Evolutionary conservation across 2,797 vertebrate species (phyloP), one percentile per base, ranked within the genome.

Genomic region (Argyrosomus regius): DNA sequence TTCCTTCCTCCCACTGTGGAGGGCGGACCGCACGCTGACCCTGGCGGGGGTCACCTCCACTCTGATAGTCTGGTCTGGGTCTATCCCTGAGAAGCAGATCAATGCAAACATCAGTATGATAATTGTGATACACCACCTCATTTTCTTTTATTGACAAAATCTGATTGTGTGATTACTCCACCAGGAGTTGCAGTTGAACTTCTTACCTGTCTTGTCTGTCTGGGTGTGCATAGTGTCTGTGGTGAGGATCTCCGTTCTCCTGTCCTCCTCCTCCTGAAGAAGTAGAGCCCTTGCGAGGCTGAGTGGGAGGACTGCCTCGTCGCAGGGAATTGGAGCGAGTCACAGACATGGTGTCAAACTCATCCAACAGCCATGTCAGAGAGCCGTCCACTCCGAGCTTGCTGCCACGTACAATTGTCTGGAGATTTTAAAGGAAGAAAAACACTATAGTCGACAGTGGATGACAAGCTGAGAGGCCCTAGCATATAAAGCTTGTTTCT

Each of bases 291-390:
- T 91, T 88, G 53, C 91, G 94, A 5, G 94, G 92, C 0, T 94
- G 95, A 3, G 90, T 91, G 0, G 97, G 98, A 0, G 98, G 97
- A 86, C 97, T 98, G 81, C 95, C 97, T 85, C 96, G 92, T 39
- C 97, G 95, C 84, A 98, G 93, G 12, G 98, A 99, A 90, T 99
- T 99, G 83, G 98, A 98, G 77, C 97, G 97, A 1, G 96, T 98
- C 78, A 99, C 97, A 0, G 98, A 98, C 96, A 99, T 97, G 81
- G 94, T 96, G 91, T 98, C 96, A 81, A 98, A 98, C 88, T 98
- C 97, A 14, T 98, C 97, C 84, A 99, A 88, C 64, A 99, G 96
- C 97, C 97, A 97, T 0, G 96, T 96, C 61, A 99, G 93, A 20
- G 97, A 97, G 70, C 97, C 97, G 17, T 97, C 98, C 63, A 91